Evolutionary conservation across 2,888 invertebrate genomes (phyloP), one percentile per base, ranked within the genome.

Genomic region (Branchinecta sandiegonensis): DNA sequence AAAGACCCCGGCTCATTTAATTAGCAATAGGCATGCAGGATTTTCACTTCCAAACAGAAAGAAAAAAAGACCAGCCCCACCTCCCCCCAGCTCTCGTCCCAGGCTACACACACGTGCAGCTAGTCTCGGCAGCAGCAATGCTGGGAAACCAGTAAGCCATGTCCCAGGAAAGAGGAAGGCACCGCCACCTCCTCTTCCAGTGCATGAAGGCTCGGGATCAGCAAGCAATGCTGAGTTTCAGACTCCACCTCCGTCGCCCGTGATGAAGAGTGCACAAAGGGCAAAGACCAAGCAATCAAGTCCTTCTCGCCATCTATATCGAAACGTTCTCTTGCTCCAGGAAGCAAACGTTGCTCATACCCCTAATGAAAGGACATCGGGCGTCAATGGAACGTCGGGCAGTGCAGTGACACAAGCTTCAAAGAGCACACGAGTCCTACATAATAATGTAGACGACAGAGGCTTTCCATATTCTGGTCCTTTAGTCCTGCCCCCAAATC

Each of bases 231-330:
- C 63, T 9, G 63, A 56, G 10, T 56, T 10, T 56, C 8, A 17
- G 63, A 56, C 63, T 56, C 63, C 63, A 17, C 63, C 63, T 2
- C 63, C 63, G 9, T 56, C 63, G n/a, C 63, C 63, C 23, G 37
- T 4, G 37, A 37, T 6, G 37, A 37, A 37, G 37, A 37, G 6
- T 37, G 37, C 37, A 37, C 37, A 37, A 37, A 37, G 37, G 37
- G 63, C 63, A 17, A 56, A 17, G n/a, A 1, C 63, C 23, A 9
- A 56, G 63, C 23, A n/a, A 17, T 56, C 23, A 56, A 56, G 9
- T 56, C 23, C 8, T 56, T 56, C 63, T 17, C n/a, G 63, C n/a
- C 63, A 56, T 11, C 11, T 56, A 11, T 56, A 10, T 56, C n/a
- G 63, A 56, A 56, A 56, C 10, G 63, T 56, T 9, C 10, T 56